A percentile compares a stretch with the other conserved stretches of the same genome.
Evolutionary conservation across 2,113 vertebrate genomes (phyloP).

Genomic region (Heliornis fulica): DNA sequence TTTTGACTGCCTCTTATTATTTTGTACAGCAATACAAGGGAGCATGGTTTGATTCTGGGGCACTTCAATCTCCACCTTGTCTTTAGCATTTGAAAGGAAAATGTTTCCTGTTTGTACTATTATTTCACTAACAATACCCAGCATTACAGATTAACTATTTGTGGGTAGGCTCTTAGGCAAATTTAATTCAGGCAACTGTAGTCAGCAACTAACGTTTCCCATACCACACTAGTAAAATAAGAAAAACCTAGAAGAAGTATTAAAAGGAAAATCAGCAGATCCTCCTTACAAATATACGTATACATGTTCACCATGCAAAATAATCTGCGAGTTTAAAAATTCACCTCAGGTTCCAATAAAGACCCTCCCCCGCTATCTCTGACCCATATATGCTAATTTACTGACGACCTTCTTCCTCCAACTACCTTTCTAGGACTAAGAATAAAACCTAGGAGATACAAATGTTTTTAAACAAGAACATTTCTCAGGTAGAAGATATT

Average conservation of each 20-base stretch:
- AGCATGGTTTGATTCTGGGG: neutral
- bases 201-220: neutral
- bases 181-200: neutral
- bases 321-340: neutral
- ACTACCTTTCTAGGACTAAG: neutral
- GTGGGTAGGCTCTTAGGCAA: neutral
- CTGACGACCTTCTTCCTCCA: neutral
- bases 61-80: neutral
- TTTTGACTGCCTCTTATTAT: neutral
- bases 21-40: neutral
- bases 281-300: neutral
- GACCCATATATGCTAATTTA: neutral
- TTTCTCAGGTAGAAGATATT: neutral
- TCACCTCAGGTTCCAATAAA: neutral
- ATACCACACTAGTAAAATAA: neutral
- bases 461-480: neutral
- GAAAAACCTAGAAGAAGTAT: neutral
- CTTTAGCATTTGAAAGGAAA: slow-evolving; percentile 50
- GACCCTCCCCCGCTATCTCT: neutral
- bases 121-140: neutral
- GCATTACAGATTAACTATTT: slow-evolving; percentile 29
- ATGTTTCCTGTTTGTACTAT: neutral
- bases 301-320: neutral
- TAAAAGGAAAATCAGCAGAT: neutral
- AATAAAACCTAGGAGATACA: neutral